Percentiles rank a stretch among this genome's conserved stretches.
These are phyloP conservation scores for Enteromius anoplus DNA, from an alignment of 2,797 vertebrate genomes.

Conservation along the genomic window DNA sequence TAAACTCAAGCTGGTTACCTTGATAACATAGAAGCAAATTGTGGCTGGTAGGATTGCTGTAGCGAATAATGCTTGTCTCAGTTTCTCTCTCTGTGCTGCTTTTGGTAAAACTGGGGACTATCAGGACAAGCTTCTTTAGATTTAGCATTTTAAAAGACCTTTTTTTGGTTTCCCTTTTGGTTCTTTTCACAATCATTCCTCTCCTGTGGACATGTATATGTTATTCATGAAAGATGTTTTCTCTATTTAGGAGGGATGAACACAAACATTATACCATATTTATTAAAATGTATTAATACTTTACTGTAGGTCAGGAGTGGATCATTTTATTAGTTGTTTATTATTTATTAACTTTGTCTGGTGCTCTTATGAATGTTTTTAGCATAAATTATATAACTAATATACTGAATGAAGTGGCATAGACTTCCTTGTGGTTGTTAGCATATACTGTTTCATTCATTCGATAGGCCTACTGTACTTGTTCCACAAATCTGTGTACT, in stretches of 20 bases:
- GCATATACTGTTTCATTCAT: neutral
- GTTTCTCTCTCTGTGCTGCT: neutral
- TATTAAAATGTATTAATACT: neutral
- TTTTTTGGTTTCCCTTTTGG: neutral
- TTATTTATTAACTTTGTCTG: neutral
- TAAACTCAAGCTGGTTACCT: conserved; percentile 13
- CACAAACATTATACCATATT: neutral
- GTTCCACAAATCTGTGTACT: neutral
- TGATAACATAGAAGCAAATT: neutral
- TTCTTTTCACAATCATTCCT: neutral
- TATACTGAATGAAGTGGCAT: neutral
- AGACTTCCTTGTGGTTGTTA: neutral
- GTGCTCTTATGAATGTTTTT: neutral
- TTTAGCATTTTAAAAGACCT: neutral
- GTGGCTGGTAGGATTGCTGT: neutral
- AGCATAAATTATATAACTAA: neutral
- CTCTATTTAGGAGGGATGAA: neutral
- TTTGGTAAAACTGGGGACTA: neutral
- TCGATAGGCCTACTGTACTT: neutral
- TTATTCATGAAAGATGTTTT: neutral
- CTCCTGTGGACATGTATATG: neutral
- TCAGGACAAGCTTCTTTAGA: neutral
- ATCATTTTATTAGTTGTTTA: neutral
- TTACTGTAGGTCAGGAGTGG: neutral
- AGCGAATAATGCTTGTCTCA: neutral